phyloP scores from a whole-genome alignment of 2,797 vertebrate species.

The Selene dorsalis region DNA sequence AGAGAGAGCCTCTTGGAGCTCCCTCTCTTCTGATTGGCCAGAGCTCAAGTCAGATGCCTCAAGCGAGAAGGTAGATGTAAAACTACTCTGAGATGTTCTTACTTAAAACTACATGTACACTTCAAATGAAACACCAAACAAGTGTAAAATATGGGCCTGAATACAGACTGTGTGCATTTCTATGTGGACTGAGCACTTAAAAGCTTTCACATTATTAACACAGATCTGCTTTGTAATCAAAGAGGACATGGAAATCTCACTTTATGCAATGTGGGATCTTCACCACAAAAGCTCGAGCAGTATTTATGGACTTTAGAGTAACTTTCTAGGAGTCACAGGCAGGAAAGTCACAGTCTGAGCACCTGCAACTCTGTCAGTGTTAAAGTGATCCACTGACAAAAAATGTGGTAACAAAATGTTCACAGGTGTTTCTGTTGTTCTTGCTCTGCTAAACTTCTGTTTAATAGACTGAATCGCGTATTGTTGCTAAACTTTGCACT shows the following conservation, averaged over 20 bases:
- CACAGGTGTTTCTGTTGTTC: not conserved
- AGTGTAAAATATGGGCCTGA: too few relatives aligned
- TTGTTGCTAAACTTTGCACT: slow-evolving; percentile 35
- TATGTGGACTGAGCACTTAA: not conserved
- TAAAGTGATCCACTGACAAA: not conserved
- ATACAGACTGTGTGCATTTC: slow-evolving; percentile 8
- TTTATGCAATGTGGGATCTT: not conserved
- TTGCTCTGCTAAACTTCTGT: slow-evolving; percentile 22
- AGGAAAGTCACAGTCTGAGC: not conserved
- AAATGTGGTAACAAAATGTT: not conserved
- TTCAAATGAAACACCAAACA: too few relatives aligned
- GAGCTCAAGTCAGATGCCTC: too few relatives aligned
- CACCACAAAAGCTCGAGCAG: not conserved
- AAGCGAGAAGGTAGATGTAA: too few relatives aligned
- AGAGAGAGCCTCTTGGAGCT: too few relatives aligned
- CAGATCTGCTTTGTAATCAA: not conserved
- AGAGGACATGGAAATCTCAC: not conserved
- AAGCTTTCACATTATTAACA: not conserved
- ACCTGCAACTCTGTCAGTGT: not conserved
- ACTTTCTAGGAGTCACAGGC: not conserved
- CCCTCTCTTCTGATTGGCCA: too few relatives aligned
- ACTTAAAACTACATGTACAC: too few relatives aligned
- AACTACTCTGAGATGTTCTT: too few relatives aligned
- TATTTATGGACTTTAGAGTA: not conserved
- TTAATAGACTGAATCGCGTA: slow-evolving; percentile 2